phyloP scores from a whole-genome alignment of 35 echinoderm and acorn worm species.

The Lytechinus variegatus region DNA sequence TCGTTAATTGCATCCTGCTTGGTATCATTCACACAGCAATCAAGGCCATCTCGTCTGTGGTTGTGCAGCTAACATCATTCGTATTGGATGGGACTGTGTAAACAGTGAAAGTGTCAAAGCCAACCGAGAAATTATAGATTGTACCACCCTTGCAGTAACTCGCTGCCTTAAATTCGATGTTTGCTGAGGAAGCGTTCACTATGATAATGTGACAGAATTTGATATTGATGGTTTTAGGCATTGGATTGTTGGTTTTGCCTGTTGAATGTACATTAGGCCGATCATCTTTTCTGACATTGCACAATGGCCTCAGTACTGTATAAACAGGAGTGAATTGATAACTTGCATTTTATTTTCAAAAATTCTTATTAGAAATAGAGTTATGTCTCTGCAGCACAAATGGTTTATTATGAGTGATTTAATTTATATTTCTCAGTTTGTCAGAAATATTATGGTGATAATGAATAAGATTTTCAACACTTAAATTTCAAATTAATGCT shows the following conservation, averaged over 20 bases:
- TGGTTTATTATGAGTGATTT: background rate
- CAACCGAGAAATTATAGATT: background rate
- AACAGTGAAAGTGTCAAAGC: conserved; percentile 5
- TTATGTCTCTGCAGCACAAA: too few relatives aligned
- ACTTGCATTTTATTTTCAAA: background rate
- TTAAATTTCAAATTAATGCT: too few relatives aligned
- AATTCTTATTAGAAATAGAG: too few relatives aligned
- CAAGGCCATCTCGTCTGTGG: background rate
- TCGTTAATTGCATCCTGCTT: conserved; percentile 4
- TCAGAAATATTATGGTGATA: background rate
- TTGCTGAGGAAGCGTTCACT: background rate
- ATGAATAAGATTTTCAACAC: background rate
- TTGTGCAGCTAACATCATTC: background rate
- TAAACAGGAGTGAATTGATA: background rate
- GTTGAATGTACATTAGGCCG: background rate
- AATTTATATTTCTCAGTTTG: background rate
- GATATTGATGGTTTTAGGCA: conserved; percentile 3
- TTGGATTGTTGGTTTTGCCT: background rate
- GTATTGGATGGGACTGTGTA: conserved; percentile 24
- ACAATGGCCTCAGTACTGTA: background rate
- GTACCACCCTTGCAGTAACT: background rate
- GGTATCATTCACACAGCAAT: background rate
- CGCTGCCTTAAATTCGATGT: background rate
- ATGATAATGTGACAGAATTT: conserved; percentile 12
- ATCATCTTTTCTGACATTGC: background rate